phyloP scores from a whole-genome alignment of 2,888 invertebrate genomes.

The Limnephilus lunatus region DNA sequence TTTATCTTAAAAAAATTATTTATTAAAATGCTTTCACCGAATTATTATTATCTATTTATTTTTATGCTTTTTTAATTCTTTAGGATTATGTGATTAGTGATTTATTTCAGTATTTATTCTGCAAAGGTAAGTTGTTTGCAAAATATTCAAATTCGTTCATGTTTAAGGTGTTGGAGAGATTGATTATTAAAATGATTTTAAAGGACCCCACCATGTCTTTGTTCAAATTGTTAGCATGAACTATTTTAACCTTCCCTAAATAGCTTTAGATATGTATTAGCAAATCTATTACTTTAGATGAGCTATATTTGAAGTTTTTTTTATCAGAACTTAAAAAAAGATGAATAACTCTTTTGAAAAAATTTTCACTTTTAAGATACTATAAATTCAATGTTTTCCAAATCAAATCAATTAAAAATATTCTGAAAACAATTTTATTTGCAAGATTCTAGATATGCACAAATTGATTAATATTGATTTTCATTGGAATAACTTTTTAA shows the following conservation, averaged over 20 bases:
- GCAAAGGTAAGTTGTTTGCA: slow-evolving; percentile 6
- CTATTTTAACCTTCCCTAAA: neutral
- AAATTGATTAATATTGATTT: too few species aligned
- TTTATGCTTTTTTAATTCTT: neutral
- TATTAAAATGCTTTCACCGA: neutral
- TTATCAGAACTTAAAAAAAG: neutral
- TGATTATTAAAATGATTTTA: neutral
- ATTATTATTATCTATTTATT: neutral
- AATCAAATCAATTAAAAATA: too few species aligned
- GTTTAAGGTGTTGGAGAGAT: neutral
- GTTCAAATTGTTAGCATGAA: neutral
- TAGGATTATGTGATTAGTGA: slow-evolving; percentile 11
- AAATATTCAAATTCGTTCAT: neutral
- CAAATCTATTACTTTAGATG: neutral
- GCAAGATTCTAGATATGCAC: too few species aligned
- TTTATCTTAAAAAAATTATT: neutral
- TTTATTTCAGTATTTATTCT: neutral
- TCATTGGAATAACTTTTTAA: too few species aligned
- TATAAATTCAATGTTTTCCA: too few species aligned
- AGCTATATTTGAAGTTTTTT: neutral
- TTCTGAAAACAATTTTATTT: too few species aligned
- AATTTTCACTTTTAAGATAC: too few species aligned
- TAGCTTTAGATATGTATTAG: neutral
- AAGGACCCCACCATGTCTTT: neutral
- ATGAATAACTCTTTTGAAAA: neutral